Conservation (phyloP, 2,113 vertebrate genomes). For the Sphyrna mokarran region DNA sequence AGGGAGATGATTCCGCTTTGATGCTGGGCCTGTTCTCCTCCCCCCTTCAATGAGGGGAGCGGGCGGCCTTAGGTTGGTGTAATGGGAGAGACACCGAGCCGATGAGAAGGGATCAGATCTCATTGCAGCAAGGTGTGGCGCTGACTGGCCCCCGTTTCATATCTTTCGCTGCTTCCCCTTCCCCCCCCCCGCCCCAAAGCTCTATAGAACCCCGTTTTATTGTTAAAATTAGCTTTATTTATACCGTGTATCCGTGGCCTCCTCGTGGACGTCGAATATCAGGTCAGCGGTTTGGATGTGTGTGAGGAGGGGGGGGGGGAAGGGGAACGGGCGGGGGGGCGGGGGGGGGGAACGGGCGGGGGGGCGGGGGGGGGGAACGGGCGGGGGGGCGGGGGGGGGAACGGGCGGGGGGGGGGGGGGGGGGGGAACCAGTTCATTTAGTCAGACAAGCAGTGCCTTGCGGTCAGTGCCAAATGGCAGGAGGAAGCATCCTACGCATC, state of each 20-base stretch:
- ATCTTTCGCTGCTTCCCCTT: too few relatives aligned
- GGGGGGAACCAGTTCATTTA: not conserved
- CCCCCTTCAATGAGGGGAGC: not conserved
- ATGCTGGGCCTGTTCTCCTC: conserved; percentile 4
- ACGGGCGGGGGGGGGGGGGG: too few relatives aligned
- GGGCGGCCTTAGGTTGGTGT: not conserved
- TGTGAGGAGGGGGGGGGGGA: too few relatives aligned
- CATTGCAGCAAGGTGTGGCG: not conserved
- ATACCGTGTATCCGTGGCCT: not conserved
- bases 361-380: too few relatives aligned
- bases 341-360: too few relatives aligned
- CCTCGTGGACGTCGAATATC: not conserved
- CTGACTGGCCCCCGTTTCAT: not conserved
- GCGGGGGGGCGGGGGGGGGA: too few relatives aligned
- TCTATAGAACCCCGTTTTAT: not conserved
- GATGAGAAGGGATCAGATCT: not conserved
- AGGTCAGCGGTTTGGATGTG: not conserved
- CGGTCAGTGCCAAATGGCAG: not conserved
- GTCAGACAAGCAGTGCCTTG: not conserved
- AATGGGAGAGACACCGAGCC: not conserved
- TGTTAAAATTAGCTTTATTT: not conserved
- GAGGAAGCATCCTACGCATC: not conserved
- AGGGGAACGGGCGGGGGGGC: too few relatives aligned
- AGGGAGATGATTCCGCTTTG: not conserved
- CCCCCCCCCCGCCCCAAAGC: too few relatives aligned